A percentile compares a stretch with the other conserved stretches of the same genome.
Conservation (phyloP, 1,140 invertebrate species). For the Drosophila orosa region DNA sequence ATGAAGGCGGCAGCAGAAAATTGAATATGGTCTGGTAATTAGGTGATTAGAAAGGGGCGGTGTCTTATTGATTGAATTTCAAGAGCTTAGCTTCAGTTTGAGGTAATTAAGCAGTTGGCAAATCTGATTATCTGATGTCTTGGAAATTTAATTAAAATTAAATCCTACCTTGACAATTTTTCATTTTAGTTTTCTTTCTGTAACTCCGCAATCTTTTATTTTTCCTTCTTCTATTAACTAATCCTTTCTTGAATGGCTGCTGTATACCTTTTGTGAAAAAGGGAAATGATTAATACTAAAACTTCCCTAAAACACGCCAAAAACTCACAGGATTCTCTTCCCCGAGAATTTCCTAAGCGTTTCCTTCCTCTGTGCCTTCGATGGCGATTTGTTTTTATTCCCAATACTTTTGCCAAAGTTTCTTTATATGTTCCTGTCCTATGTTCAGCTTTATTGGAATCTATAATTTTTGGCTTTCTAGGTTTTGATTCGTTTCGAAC, state of each 20-base stretch:
- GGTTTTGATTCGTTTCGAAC: not conserved
- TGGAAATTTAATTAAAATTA: not conserved
- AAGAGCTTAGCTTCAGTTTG: too few relatives aligned
- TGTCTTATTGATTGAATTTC: not conserved
- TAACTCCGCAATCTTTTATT: not conserved
- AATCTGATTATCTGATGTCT: not conserved
- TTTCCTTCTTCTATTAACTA: constrained; percentile 1
- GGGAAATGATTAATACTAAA: not conserved
- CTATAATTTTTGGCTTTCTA: not conserved
- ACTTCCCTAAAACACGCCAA: not conserved
- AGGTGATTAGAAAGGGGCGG: constrained; percentile 15
- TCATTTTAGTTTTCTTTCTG: constrained; percentile 22
- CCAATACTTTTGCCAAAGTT: too few relatives aligned
- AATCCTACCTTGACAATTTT: constrained; percentile 14
- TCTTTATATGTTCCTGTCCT: not conserved
- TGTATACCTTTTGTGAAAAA: constrained; percentile 4
- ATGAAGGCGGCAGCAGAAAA: not conserved
- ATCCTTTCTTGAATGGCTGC: not conserved
- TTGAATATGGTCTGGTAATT: constrained; percentile 7
- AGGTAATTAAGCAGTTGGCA: not conserved
- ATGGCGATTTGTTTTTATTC: too few relatives aligned
- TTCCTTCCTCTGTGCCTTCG: not conserved
- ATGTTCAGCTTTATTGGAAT: not conserved
- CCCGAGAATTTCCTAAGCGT: too few relatives aligned
- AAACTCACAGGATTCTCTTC: constrained; percentile 6